Evolutionary conservation across 1,140 invertebrate genomes (phyloP).

Genomic region (Hyles vespertilio): DNA sequence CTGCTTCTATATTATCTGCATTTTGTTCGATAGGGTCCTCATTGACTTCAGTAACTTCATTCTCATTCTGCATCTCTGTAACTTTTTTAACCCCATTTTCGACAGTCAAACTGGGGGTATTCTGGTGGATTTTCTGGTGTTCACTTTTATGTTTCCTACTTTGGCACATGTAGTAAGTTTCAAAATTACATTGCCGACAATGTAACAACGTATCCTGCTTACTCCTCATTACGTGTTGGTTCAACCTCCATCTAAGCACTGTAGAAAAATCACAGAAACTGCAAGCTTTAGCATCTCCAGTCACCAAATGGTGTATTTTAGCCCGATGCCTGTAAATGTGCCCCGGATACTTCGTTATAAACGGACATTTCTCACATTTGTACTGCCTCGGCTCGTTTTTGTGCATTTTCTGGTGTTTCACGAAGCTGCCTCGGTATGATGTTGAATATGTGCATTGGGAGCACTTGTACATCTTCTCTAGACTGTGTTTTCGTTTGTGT

Average conservation of each 20-base stretch:
- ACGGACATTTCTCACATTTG: slow-evolving; percentile 53
- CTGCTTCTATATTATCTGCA: too few species aligned
- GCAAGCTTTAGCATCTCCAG: slow-evolving; percentile 39
- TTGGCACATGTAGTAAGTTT: slow-evolving; percentile 41
- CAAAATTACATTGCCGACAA: slow-evolving; percentile 38
- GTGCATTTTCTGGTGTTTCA: slow-evolving; percentile 44
- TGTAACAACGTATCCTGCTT: slow-evolving; percentile 27
- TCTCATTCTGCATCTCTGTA: too few species aligned
- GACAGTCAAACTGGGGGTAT: neutral
- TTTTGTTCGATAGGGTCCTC: too few species aligned
- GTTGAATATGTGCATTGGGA: slow-evolving; percentile 37
- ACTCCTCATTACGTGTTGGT: slow-evolving; percentile 42
- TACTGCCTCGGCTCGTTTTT: slow-evolving; percentile 27
- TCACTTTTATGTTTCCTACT: slow-evolving; percentile 38
- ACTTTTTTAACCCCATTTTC: neutral
- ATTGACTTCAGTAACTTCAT: too few species aligned
- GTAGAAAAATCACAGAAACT: slow-evolving; percentile 51
- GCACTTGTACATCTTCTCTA: slow-evolving; percentile 47
- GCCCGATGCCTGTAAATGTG: slow-evolving; percentile 47
- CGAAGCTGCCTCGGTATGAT: slow-evolving; percentile 41
- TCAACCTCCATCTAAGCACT: slow-evolving; percentile 41
- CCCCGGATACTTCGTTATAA: slow-evolving; percentile 45
- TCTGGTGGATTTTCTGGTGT: too few species aligned
- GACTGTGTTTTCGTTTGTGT: slow-evolving; percentile 47
- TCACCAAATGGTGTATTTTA: slow-evolving; percentile 47